Conservation (phyloP, 2,113 vertebrate genomes). For the Ovis aries region DNA sequence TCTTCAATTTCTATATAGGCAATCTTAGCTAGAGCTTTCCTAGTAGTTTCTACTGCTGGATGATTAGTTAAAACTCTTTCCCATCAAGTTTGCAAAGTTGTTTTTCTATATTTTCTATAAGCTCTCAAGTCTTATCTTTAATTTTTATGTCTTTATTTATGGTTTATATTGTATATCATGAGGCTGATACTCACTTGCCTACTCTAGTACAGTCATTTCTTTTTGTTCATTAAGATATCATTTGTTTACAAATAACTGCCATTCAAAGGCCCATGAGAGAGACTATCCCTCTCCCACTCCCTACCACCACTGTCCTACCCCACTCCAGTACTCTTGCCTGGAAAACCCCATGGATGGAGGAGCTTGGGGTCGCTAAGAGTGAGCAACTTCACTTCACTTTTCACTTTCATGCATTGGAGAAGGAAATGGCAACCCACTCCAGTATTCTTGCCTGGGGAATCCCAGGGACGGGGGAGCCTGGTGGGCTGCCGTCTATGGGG, state of each 20-base stretch:
- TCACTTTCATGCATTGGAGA: no score
- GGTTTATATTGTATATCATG: neutral
- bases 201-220: neutral
- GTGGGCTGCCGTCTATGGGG: no score
- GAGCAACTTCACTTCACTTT: no score
- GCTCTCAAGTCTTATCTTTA: neutral
- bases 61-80: neutral
- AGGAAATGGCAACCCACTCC: no score
- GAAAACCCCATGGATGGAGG: no score
- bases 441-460: no score
- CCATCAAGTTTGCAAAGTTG: neutral
- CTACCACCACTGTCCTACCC: neutral
- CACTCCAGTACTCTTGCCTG: no score
- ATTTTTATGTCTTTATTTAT: neutral
- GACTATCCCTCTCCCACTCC: neutral
- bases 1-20: neutral
- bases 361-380: no score
- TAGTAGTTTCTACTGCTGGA: neutral
- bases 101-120: neutral
- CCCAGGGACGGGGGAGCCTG: no score
- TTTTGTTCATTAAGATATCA: neutral
- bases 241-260: neutral
- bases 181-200: neutral
- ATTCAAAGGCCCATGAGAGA: neutral
- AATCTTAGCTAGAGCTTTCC: neutral